Evolutionary conservation across 92 coral and sea anemone genomes (phyloP).

Genomic region (Phenganax marumi): DNA sequence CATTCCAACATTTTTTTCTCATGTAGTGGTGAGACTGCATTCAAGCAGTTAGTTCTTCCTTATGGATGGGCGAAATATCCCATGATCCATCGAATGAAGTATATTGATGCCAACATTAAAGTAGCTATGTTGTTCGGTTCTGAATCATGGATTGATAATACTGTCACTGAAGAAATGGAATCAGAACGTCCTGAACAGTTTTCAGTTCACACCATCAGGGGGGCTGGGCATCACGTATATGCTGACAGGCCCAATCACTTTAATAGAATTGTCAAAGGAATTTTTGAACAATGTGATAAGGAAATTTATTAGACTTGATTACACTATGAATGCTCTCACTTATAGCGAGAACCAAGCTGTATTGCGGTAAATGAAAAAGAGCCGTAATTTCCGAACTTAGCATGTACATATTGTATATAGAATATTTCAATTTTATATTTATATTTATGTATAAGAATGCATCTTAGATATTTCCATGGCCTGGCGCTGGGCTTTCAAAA

Average conservation of each 20-base stretch:
- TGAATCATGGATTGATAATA: conserved; percentile 74
- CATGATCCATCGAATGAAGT: conserved; percentile 76
- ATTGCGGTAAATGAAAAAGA: not conserved
- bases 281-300: conserved; percentile 62
- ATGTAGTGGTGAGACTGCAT: conserved; percentile 87
- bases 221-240: conserved; percentile 95
- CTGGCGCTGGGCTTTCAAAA: no score
- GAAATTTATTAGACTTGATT: conserved; percentile 8
- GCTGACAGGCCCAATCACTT: conserved; percentile 78
- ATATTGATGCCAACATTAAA: conserved; percentile 61
- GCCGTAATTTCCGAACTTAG: not conserved
- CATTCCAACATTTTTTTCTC: not conserved
- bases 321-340: not conserved
- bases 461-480: no score
- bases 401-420: conserved; percentile 10
- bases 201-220: conserved; percentile 56
- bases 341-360: not conserved
- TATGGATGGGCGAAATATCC: conserved; percentile 96
- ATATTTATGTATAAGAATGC: not conserved
- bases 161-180: conserved; percentile 52
- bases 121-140: conserved; percentile 80
- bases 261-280: conserved; percentile 58
- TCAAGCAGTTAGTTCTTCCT: conserved; percentile 71
- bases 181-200: conserved; percentile 58
- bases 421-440: not conserved